A percentile compares a stretch with the other conserved stretches of the same genome.
Conservation (phyloP, 2,797 vertebrate genomes). For the Gallinago solitaria region DNA sequence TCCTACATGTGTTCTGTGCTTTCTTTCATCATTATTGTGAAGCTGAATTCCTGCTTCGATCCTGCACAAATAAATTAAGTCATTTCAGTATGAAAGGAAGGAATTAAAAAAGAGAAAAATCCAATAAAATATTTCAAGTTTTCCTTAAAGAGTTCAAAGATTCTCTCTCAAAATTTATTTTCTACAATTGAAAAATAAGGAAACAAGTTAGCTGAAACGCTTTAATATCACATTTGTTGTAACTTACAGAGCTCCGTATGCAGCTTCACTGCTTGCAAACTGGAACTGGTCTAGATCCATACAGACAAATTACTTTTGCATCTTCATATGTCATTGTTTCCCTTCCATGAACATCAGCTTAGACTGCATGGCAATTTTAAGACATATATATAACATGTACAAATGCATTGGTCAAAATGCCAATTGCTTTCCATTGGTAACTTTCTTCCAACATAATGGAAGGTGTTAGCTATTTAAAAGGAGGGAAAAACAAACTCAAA, state of each 20-base stretch:
- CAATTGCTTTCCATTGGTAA: neutral
- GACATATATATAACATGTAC: neutral
- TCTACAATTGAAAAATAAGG: neutral
- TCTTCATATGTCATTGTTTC: neutral
- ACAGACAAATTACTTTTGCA: neutral
- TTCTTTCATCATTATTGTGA: neutral
- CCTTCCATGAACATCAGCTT: neutral
- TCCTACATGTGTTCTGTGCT: neutral
- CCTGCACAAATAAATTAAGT: neutral
- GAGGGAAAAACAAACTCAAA: constrained; percentile 6
- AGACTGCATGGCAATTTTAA: neutral
- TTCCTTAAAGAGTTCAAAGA: neutral
- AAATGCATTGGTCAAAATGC: neutral
- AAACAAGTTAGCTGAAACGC: neutral
- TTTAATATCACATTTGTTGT: neutral
- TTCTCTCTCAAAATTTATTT: neutral
- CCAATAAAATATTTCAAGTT: neutral
- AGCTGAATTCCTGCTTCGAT: neutral
- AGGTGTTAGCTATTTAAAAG: neutral
- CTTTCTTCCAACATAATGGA: neutral
- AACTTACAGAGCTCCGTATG: neutral
- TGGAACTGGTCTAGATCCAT: neutral
- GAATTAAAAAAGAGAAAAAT: neutral
- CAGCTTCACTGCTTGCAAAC: neutral
- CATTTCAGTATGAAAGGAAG: neutral